Base-by-base conservation (phyloP, 2,888 invertebrate genomes). In the Drosophila niveifrons region DNA sequence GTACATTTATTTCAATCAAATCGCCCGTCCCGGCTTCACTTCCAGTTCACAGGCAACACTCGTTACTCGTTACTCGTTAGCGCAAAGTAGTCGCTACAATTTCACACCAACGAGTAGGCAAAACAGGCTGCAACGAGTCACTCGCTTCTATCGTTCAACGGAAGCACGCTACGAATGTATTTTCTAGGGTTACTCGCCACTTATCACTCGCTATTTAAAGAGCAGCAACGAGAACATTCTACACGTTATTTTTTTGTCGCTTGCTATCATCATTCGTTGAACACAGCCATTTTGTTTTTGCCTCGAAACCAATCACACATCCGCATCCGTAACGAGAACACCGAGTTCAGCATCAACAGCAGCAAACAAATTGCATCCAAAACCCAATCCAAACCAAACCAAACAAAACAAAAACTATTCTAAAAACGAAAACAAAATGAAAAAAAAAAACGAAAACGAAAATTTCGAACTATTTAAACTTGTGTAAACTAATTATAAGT, bases 401-500 rank as follows among this genome's bases (percentile, higher is more conserved):
- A 36, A 36, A 36, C 4, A 36, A 36, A 36, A 36, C 11, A 50
- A 29, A 41, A 23, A 23, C 23, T 23, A 23, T 23, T 23, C 23
- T 23, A 23, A 23, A 23, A 23, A 23, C 11, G 13, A 52, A n/a
- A 39, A 10, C 2, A 15, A 50, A 29, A 41, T n/a, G 17, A 34
- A 43, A 59, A 41, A 15, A 8, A 11, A 51, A 51, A 10, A 44
- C 58, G 59, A 31, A 73, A 53, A 66, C 29, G 29, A 59, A 68
- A 56, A 13, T 74, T 72, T 83, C 76, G 63, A 76, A 70, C 76
- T 70, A 76, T 75, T 80, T 80, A 70, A 84, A 82, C 66, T 72
- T 84, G 78, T 84, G 82, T 87, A 75, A 85, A 87, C 85, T 84
- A 84, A 82, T 68, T 84, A 48, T 85, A 87, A 88, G 85, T 77